Conservation (phyloP, 2,888 invertebrate species). For the Cinara cedri region DNA sequence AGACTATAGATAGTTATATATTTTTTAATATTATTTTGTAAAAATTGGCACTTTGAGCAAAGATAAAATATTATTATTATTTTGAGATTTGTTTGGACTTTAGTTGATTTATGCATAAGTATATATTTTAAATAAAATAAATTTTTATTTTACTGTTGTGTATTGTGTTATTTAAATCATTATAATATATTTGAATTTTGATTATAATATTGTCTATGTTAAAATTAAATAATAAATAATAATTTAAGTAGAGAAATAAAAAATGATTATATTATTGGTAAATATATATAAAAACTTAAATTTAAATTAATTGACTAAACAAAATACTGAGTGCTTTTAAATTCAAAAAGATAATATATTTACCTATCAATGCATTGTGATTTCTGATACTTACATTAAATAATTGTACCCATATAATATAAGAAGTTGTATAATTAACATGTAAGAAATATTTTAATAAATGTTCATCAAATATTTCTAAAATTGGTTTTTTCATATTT, state of each 20-base stretch:
- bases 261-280: constrained; percentile 7
- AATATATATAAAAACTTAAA: constrained; percentile 11
- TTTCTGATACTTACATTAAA: constrained; percentile 18
- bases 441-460: constrained; percentile 30
- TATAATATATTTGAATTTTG: background rate
- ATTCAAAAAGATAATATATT: constrained; percentile 4
- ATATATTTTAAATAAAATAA: constrained; percentile 23
- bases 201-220: constrained; percentile 31
- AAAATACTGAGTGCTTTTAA: constrained; percentile 51
- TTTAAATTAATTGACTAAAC: constrained; percentile 25
- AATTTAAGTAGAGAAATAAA: constrained; percentile 3
- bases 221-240: constrained; percentile 6
- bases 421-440: constrained; percentile 30
- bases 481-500: background rate
- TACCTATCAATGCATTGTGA: constrained; percentile 32
- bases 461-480: constrained; percentile 29
- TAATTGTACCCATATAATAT: constrained; percentile 2
- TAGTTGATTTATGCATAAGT: constrained; percentile 3
- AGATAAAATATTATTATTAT: constrained; percentile 26
- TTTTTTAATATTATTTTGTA: constrained; percentile 35
- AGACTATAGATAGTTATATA: constrained; percentile 37
- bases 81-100: constrained; percentile 5
- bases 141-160: constrained; percentile 34
- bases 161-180: constrained; percentile 28
- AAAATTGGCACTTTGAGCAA: constrained; percentile 4